Percentiles rank a stretch among this genome's conserved stretches.
Evolutionary conservation across 1,140 invertebrate genomes (phyloP).

Genomic region (Sinella curviseta): DNA sequence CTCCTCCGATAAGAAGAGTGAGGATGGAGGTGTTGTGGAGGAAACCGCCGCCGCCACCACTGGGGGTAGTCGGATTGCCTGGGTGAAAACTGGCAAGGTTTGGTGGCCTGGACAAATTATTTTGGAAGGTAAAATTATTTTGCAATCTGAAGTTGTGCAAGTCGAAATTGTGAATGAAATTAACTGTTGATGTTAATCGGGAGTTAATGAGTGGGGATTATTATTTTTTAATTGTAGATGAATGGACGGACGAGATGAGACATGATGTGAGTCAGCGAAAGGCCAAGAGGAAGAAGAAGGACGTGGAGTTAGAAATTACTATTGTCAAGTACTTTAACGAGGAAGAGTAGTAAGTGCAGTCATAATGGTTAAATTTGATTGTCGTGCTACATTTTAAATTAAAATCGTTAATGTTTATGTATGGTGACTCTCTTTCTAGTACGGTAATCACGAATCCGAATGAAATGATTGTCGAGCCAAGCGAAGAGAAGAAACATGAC

Average conservation of each 20-base stretch:
- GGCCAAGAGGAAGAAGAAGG: neutral
- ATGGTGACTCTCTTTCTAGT: neutral
- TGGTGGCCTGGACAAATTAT: neutral
- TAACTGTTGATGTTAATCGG: neutral
- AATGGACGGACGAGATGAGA: neutral
- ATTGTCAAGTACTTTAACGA: neutral
- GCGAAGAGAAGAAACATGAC: neutral
- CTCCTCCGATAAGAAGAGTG: no score
- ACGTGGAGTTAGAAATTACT: neutral
- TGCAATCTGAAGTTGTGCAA: neutral
- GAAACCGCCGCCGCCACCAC: no score
- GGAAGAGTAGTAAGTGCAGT: neutral
- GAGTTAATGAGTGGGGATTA: neutral
- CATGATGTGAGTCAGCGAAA: neutral
- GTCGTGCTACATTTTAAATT: no score
- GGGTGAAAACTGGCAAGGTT: neutral
- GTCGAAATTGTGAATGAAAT: neutral
- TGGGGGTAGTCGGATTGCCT: no score
- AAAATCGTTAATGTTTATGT: constrained; percentile 3
- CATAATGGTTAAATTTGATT: neutral
- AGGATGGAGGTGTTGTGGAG: neutral
- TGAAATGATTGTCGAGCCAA: neutral
- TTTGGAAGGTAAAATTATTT: neutral
- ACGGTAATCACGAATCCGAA: neutral
- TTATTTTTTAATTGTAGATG: neutral